Percentiles rank a stretch among this genome's conserved stretches.
phyloP scores from a whole-genome alignment of 2,888 invertebrate genomes.

The Agriopis leucophaearia region DNA sequence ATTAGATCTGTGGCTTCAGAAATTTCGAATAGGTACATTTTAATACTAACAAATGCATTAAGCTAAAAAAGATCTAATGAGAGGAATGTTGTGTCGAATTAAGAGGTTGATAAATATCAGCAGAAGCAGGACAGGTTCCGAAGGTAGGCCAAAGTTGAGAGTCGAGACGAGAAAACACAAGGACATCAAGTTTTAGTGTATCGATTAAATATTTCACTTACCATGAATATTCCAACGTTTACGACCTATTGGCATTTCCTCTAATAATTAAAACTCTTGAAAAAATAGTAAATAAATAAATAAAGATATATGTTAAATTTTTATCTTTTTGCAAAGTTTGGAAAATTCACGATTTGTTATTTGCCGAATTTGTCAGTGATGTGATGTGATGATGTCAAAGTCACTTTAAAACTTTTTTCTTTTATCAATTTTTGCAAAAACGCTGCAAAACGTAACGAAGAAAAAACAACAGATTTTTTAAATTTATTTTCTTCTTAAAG shows the following conservation, averaged over 20 bases:
- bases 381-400: conserved; percentile 17
- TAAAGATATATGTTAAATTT: neutral
- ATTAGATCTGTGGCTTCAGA: neutral
- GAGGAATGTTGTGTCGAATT: neutral
- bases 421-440: neutral
- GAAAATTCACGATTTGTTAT: conserved; percentile 4
- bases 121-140: neutral
- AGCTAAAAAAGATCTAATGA: neutral
- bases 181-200: conserved; percentile 25
- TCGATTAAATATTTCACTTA: conserved; percentile 67
- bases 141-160: neutral
- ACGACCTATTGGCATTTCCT: conserved; percentile 87
- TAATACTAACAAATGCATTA: neutral
- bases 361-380: conserved; percentile 11
- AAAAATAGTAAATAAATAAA: conserved; percentile 30
- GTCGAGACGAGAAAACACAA: conserved; percentile 13
- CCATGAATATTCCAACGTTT: conserved; percentile 93
- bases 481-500: neutral
- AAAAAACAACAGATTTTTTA: neutral
- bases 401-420: neutral
- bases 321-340: conserved; percentile 1
- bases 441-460: neutral
- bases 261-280: conserved; percentile 34
- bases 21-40: neutral
- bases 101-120: neutral